Base-by-base conservation (phyloP, 1,140 invertebrate genomes). In the Parapsyche elsis region DNA sequence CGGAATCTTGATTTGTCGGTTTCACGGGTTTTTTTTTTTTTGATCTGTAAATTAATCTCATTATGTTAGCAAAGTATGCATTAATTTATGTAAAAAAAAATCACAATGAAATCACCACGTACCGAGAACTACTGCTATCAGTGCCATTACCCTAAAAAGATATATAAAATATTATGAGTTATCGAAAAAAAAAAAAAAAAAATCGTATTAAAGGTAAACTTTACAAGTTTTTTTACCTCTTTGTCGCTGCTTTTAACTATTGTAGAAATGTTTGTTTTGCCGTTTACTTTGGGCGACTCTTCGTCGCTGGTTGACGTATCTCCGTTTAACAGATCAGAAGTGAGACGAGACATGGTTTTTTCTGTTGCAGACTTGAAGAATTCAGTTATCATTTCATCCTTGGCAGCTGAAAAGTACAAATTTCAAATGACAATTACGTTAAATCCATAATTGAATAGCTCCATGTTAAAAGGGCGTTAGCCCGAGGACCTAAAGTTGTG, bases 241-340 rank as follows among this genome's bases (percentile, higher is more conserved):
- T 38, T 38, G 7, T 38, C 30, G 30, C 30, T 38, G 7, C 12
- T 53, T 12, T 5, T 53, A 10, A 53, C 16, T 67, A 9, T 24
- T 67, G 5, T 0, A 67, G 64, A 67, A 9, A 26, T 67, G 26
- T 67, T 67, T 1, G 12, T 19, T 46, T 73, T 49, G 2, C 71
- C 71, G 38, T 73, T 73, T 7, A 49, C 21, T 46, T 73, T 73
- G 10, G 71, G 45, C 14, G 26, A 14, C 45, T 73, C 38, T 1
- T 46, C 71, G 1, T 49, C 71, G 45, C 71, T 73, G 12, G 1
- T 10, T 5, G 71, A 73, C 9, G 71, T 46, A 24, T 73, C 71
- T 9, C 45, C 44, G 21, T 73, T 49, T 9, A 73, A 19, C 0
- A 73, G 45, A 30, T 45, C 24, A 21, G 30, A 10, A 16, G 26